These are phyloP conservation scores for Scolopax bukidnonensis DNA, from an alignment of 2,797 vertebrate species.

Conservation along the genomic window DNA sequence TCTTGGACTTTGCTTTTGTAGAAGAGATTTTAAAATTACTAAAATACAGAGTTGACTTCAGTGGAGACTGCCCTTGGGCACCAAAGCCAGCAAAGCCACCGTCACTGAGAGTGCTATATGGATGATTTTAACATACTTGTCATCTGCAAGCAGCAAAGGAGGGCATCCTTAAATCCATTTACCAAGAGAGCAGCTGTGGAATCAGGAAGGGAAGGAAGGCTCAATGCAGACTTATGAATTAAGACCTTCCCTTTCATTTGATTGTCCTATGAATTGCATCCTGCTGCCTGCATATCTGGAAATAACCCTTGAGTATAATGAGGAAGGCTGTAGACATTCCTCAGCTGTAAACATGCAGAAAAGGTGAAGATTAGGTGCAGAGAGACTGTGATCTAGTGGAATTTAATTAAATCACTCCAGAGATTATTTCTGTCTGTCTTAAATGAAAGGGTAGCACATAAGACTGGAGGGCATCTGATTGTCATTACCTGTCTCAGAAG, in stretches of 20 bases:
- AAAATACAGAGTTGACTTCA: background rate
- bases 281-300: background rate
- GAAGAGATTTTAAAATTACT: background rate
- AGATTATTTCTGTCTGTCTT: slow-evolving; percentile 1
- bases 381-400: background rate
- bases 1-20: background rate
- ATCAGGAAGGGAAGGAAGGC: background rate
- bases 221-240: background rate
- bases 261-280: background rate
- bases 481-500: background rate
- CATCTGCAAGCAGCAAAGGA: background rate
- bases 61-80: background rate
- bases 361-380: background rate
- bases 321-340: background rate
- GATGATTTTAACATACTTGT: background rate
- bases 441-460: background rate
- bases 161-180: background rate
- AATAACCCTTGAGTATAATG: background rate
- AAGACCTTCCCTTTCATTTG: background rate
- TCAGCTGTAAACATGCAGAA: background rate
- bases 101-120: background rate
- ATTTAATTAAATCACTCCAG: background rate
- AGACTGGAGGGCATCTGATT: background rate
- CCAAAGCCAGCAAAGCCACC: background rate
- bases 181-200: background rate